Base-by-base conservation (phyloP, 2,797 vertebrate species). In the Betta splendens region DNA sequence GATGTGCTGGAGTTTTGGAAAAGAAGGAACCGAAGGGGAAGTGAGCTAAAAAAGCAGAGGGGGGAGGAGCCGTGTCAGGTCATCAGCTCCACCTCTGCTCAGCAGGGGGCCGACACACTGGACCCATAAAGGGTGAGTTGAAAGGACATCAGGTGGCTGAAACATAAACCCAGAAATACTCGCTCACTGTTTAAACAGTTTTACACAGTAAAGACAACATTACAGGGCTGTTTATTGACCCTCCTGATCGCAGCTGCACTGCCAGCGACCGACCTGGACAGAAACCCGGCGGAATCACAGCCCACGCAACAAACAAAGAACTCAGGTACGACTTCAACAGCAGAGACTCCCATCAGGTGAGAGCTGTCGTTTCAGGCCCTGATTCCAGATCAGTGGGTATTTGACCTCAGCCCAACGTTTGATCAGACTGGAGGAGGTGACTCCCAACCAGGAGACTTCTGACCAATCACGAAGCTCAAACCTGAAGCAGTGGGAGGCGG, bases 181-280 rank as follows among this genome's bases (percentile, higher is more conserved):
- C 56, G 87, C 83, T 83, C 85, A 80, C 77, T 39, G 63, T 80
- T 89, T 79, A 89, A 89, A 90, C 79, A 85, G 82, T 87, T 90
- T 90, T 89, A 86, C 84, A 74, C 64, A 16, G 50, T 78, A 86
- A 89, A 89, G 77, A 86, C 65, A 89, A 89, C 80, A 86, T 71
- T 55, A 79, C 74, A 68, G 74, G 49, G 51, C 28, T 80, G 85
- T 91, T 91, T 89, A 90, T 91, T 91, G 90, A 86, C 83, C 79
- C 81, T 85, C 80, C 73, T 46, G 75, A 76, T 87, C 78, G 79
- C 51, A 28, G 62, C 49, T 33, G 44, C 1, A 36, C 48, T 55
- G 69, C 67, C 69, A 58, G 17, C 33, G 69, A 59, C 26, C n/a
- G 51, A 45, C 81, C 85, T 83, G 84, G 63, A 58, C 53, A 7